These are phyloP conservation scores for Nephila pilipes DNA, from an alignment of 1,140 invertebrate species.

Conservation along the genomic window DNA sequence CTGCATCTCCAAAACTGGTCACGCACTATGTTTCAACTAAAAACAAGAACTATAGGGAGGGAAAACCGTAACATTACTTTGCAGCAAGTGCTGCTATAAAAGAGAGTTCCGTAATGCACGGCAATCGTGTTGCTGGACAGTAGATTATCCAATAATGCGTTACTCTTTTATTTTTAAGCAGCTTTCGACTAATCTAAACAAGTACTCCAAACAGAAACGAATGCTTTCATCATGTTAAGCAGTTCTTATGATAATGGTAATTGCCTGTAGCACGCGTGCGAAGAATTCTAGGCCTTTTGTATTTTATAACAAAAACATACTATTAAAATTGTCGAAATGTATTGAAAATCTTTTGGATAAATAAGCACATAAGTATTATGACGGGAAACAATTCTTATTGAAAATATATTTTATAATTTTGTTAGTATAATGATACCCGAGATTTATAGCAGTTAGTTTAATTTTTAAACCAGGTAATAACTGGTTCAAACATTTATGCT, in stretches of 20 bases:
- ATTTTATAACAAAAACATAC: no score
- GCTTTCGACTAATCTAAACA: neutral
- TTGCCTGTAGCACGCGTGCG: neutral
- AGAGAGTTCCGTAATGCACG: neutral
- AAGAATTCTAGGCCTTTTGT: neutral
- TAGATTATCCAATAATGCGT: neutral
- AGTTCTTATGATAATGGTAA: neutral
- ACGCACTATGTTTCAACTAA: neutral
- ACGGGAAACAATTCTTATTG: no score
- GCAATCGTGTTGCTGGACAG: conserved; percentile 13
- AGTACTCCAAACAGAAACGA: neutral
- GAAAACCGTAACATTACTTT: conserved; percentile 33
- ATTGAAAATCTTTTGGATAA: no score
- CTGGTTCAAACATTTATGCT: no score
- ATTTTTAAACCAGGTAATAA: no score
- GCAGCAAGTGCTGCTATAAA: no score
- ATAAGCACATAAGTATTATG: no score
- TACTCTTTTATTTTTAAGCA: neutral
- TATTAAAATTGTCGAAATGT: no score
- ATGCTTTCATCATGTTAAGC: neutral
- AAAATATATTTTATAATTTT: no score
- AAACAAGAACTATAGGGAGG: neutral
- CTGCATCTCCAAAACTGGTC: conserved; percentile 29
- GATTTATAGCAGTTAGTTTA: no score
- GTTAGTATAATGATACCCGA: no score